Evolutionary conservation across 2,113 vertebrate genomes (phyloP), one percentile per base, ranked within the genome.

Genomic region (Solenodon paradoxus): DNA sequence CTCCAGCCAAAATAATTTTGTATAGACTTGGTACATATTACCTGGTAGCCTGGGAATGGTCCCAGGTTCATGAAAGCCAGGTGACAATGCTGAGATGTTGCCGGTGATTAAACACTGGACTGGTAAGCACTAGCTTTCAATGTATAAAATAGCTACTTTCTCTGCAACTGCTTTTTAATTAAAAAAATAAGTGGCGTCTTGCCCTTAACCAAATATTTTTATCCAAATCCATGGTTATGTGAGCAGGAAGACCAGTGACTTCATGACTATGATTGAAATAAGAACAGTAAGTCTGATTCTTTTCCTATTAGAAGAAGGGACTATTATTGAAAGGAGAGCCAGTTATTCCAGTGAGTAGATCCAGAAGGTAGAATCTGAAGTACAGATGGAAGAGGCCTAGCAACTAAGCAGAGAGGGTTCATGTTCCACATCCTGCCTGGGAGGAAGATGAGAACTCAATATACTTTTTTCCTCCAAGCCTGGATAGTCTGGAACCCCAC

Each of bases 141-240:
- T 45, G 35, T 7, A 72, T 30, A 88, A 49, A 94, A 79, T 32
- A 45, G 26, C 2, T 77, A 26, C 64, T 53, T 92, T 95, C 66
- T 78, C 17, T 81, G 49, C 26, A 9, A 92, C 15, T 90, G 32
- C 88, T 94, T 95, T 88, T 82, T 45, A 85, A 91, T 92, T n/a
- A n/a, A 66, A 93, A 87, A 75, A 95, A 35, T 82, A 45, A 15
- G 40, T 69, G 4, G 32, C 9, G 47, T 85, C 51, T 92, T 91
- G 57, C 64, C 53, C 77, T 83, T 89, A 74, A 57, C 11, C 12
- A 63, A 75, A 1, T 84, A 57, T 63, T 63, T 96, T 63, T 26
- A 86, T 47, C 35, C n/a, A 63, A 55, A 53, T 80, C 80, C 68
- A 19, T 19, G 40, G 74, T 7, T 79, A 63, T 20, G 32, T 9